Percentiles rank a stretch among this genome's conserved stretches.
Conservation (phyloP, 2,888 invertebrate genomes). For the Callinectes sapidus region DNA sequence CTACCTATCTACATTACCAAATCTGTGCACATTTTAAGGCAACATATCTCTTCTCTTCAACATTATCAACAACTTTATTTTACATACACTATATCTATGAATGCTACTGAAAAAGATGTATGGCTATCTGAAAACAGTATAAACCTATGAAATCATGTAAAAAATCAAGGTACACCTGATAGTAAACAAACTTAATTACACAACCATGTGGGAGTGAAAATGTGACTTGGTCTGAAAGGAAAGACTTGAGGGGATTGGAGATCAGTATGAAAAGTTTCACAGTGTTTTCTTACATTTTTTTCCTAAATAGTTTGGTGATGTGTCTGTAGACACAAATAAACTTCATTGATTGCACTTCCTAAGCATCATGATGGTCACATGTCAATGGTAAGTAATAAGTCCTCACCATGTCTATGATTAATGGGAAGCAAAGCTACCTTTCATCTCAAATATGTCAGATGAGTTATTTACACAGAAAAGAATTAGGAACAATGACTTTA, state of each 20-base stretch:
- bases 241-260: not conserved
- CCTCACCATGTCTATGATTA: not conserved
- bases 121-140: not conserved
- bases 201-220: not conserved
- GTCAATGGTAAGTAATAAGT: not conserved
- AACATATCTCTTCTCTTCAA: not conserved
- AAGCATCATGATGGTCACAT: not conserved
- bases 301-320: not conserved
- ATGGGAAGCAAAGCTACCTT: not conserved
- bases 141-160: not conserved
- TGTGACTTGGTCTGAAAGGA: not conserved
- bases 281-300: not conserved
- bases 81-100: not conserved
- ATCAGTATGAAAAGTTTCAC: not conserved
- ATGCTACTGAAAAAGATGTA: not conserved
- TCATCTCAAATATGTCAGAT: not conserved
- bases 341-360: not conserved
- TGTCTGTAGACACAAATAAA: not conserved
- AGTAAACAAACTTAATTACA: not conserved
- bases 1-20: not conserved
- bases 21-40: not conserved
- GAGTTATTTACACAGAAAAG: not conserved
- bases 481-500: not conserved
- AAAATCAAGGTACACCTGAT: not conserved
- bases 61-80: not conserved